These are phyloP conservation scores for Eidolon helvum DNA, from an alignment of 2,113 vertebrate species.

Conservation along the genomic window DNA sequence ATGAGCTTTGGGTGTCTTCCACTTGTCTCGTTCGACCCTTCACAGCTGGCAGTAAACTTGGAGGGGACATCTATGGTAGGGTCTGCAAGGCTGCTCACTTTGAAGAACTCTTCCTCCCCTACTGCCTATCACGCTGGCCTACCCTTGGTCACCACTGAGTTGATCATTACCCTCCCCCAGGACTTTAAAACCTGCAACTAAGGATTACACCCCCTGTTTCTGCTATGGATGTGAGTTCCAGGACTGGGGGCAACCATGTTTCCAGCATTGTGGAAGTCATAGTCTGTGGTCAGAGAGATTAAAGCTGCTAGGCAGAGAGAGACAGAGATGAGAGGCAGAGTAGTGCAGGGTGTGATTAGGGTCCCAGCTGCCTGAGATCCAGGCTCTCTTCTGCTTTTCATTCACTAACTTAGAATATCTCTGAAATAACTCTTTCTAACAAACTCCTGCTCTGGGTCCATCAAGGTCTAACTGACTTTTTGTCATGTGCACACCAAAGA, in stretches of 20 bases:
- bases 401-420: background rate
- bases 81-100: background rate
- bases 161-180: background rate
- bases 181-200: background rate
- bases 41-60: background rate
- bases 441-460: background rate
- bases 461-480: background rate
- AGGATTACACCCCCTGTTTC: background rate
- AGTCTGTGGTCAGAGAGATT: background rate
- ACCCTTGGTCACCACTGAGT: background rate
- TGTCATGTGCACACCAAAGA: background rate
- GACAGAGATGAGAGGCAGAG: background rate
- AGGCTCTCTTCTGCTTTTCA: background rate
- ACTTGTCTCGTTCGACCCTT: background rate
- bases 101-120: background rate
- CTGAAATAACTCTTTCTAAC: background rate
- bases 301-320: background rate
- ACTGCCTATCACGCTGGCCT: no score
- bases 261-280: background rate
- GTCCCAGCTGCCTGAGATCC: background rate
- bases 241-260: background rate
- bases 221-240: background rate
- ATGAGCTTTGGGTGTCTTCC: background rate
- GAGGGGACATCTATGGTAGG: background rate
- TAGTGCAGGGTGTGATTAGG: background rate